These are phyloP conservation scores for Bufo bufo DNA, from an alignment of 2,113 vertebrate species.

Conservation along the genomic window DNA sequence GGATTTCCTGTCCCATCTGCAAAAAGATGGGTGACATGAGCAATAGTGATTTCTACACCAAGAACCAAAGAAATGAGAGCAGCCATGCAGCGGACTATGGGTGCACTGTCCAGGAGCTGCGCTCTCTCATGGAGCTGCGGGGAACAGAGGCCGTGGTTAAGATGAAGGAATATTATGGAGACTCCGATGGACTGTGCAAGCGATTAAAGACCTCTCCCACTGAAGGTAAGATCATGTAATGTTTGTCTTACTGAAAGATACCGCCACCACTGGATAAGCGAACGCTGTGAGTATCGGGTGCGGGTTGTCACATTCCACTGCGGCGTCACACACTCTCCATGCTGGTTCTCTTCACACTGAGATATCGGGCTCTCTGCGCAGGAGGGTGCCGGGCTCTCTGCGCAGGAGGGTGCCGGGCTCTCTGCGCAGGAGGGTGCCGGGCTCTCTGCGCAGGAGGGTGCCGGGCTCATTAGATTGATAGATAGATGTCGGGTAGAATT, in stretches of 20 bases:
- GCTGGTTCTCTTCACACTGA: too few species aligned
- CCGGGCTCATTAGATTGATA: too few species aligned
- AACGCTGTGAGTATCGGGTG: neutral
- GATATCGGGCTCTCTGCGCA: too few species aligned
- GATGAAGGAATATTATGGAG: slow-evolving; percentile 95
- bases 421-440: too few species aligned
- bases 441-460: too few species aligned
- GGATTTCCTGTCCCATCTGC: slow-evolving; percentile 8
- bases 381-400: too few species aligned
- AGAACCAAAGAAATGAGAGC: slow-evolving; percentile 97
- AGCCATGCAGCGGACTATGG: slow-evolving; percentile 90
- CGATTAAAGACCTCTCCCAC: slow-evolving; percentile 92
- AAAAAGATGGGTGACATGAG: slow-evolving; percentile 94
- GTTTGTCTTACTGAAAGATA: neutral
- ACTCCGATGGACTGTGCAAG: slow-evolving; percentile 90
- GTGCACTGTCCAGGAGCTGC: slow-evolving; percentile 91
- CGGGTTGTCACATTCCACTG: too few species aligned
- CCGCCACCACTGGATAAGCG: too few species aligned
- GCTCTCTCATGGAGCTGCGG: slow-evolving; percentile 96
- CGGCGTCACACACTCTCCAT: too few species aligned
- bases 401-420: too few species aligned
- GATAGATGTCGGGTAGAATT: too few species aligned
- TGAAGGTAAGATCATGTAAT: slow-evolving; percentile 80
- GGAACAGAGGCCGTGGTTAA: slow-evolving; percentile 94
- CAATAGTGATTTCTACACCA: slow-evolving; percentile 98